phyloP scores from a whole-genome alignment of 2,888 invertebrate genomes.

The Caenorhabditis uteleia region DNA sequence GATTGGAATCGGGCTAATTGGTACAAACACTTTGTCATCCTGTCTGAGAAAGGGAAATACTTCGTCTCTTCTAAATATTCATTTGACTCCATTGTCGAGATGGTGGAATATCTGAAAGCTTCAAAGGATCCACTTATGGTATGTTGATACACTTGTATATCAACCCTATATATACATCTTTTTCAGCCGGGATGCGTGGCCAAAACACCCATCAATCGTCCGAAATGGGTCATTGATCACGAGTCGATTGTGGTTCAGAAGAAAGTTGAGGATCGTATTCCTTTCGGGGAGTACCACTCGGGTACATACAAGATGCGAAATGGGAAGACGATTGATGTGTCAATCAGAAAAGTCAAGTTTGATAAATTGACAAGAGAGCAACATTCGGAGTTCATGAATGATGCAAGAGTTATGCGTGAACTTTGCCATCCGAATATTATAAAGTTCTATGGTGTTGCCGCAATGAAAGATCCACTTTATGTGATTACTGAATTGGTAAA shows the following conservation, averaged over 20 bases:
- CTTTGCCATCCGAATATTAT: slow-evolving; percentile 55
- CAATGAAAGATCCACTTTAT: slow-evolving; percentile 49
- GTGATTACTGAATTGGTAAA: slow-evolving; percentile 57
- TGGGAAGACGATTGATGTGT: slow-evolving; percentile 9
- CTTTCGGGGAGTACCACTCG: slow-evolving; percentile 55
- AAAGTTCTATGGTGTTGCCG: slow-evolving; percentile 51
- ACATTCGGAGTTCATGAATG: slow-evolving; percentile 54
- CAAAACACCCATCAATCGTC: slow-evolving; percentile 41
- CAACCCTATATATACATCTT: too few species aligned
- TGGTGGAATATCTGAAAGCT: too few species aligned
- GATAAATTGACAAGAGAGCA: slow-evolving; percentile 52
- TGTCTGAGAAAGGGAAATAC: too few species aligned
- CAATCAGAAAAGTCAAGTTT: slow-evolving; percentile 45
- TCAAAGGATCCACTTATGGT: too few species aligned
- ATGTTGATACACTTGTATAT: too few species aligned
- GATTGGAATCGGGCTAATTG: too few species aligned
- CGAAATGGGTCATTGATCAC: slow-evolving; percentile 56
- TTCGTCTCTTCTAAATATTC: too few species aligned
- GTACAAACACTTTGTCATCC: too few species aligned
- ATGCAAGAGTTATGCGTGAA: slow-evolving; percentile 52
- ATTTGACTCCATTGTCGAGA: too few species aligned
- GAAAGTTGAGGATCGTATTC: slow-evolving; percentile 60
- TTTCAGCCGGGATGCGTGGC: too few species aligned
- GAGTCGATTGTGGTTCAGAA: slow-evolving; percentile 42
- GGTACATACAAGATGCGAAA: slow-evolving; percentile 13